Evolutionary conservation across 2,113 vertebrate species (phyloP).

Genomic region (Tragelaphus strepsiceros): DNA sequence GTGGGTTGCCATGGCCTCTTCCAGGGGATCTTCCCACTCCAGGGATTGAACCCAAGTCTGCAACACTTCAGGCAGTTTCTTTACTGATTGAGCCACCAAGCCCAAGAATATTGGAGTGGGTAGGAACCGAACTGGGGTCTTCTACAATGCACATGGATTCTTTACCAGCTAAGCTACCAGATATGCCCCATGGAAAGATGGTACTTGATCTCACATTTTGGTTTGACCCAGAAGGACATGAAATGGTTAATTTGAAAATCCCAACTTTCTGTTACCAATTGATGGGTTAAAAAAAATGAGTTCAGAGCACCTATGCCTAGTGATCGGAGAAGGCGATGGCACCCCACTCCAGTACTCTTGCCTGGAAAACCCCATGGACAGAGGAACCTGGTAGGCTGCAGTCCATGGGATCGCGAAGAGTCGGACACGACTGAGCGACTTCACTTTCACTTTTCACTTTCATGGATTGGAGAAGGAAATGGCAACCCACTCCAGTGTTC

Average conservation of each 20-base stretch:
- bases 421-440: no score
- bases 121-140: background rate
- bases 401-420: no score
- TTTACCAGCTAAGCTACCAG: background rate
- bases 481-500: no score
- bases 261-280: background rate
- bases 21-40: background rate
- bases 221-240: background rate
- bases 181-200: background rate
- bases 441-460: no score
- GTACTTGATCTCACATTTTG: background rate
- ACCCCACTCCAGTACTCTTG: no score
- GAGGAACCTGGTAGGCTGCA: no score
- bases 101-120: background rate
- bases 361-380: no score
- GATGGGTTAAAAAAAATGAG: background rate
- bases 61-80: background rate
- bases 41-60: background rate
- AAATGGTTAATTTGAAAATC: background rate
- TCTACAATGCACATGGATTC: background rate
- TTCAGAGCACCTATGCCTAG: background rate
- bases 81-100: background rate
- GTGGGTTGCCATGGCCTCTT: background rate
- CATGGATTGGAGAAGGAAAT: no score
- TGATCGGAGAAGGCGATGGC: no score